Base-by-base conservation (phyloP, 1,140 invertebrate genomes). In the Galleria mellonella region DNA sequence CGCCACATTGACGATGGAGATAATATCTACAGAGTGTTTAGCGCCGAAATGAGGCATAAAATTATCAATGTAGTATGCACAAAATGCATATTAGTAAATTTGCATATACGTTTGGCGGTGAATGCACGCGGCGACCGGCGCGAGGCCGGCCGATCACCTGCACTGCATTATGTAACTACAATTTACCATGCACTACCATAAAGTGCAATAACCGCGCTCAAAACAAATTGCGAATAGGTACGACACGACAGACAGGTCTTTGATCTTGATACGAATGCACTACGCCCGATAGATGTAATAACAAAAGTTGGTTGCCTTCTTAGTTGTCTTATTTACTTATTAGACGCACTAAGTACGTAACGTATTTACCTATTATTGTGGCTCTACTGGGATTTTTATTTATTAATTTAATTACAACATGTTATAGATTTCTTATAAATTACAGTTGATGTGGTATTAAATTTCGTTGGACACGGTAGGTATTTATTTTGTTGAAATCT, bases 131-230 rank as follows among this genome's bases (percentile, higher is more conserved):
- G 51, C 62, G 62, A 66, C 68, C 61, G 70, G 62, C 55, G 48
- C 75, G 73, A 82, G 81, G 81, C 66, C 77, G 81, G 76, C 61
- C 76, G 77, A 70, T 82, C 74, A 82, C 81, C 77, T 72, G 51
- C 72, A 68, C 76, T 76, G 76, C 72, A 69, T 81, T 82, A 77
- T 61, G 55, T 47, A 51, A 41, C 35, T 48, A 55, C 42, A 50
- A 57, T 48, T 32, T 48, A 55, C 42, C 51, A 57, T 48, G 47
- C 57, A 55, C 51, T 52, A 61, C 61, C 64, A 68, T 62, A 66
- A 69, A 72, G 63, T 69, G 60, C 66, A 72, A 53, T 61, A 56
- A 57, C 68, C 68, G 66, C 57, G 48, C 51, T 63, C 55, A 61
- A 66, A 60, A 59, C 55, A 62, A 61, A 65, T 60, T 59, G 60